A percentile compares a stretch with the other conserved stretches of the same genome.
phyloP scores from a whole-genome alignment of 2,113 vertebrate genomes.

The Toxostoma redivivum region DNA sequence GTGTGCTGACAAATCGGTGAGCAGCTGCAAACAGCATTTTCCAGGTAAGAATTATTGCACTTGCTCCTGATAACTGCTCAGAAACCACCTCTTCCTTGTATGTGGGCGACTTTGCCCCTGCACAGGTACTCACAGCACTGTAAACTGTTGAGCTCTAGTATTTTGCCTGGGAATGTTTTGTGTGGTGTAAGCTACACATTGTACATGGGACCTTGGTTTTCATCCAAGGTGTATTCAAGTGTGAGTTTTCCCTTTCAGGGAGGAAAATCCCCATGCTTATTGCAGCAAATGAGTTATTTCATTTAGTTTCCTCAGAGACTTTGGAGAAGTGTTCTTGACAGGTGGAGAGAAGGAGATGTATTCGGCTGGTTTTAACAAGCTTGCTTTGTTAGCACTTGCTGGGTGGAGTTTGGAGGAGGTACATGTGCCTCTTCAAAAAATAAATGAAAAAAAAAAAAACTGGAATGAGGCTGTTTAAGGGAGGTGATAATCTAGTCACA shows the following conservation, averaged over 20 bases:
- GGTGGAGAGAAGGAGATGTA: not conserved
- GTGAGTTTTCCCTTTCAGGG: not conserved
- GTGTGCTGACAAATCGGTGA: slow-evolving; percentile 58
- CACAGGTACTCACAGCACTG: not conserved
- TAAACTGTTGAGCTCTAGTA: not conserved
- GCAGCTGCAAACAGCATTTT: slow-evolving; percentile 67
- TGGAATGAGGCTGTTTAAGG: not conserved
- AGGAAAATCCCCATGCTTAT: not conserved
- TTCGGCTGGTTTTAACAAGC: not conserved
- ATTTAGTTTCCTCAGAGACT: slow-evolving; percentile 11
- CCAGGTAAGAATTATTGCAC: slow-evolving; percentile 69
- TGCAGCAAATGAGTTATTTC: not conserved
- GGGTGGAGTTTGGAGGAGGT: not conserved
- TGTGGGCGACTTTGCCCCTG: not conserved
- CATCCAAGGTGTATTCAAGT: not conserved
- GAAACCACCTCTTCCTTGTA: slow-evolving; percentile 61
- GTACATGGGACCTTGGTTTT: not conserved
- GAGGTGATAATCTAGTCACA: not conserved
- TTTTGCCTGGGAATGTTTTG: not conserved
- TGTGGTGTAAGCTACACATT: not conserved
- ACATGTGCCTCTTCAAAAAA: not conserved
- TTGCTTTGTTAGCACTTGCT: not conserved
- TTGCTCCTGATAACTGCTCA: slow-evolving; percentile 68
- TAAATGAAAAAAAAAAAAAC: not conserved
- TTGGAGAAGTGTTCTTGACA: not conserved